phyloP scores from a whole-genome alignment of 2,797 vertebrate genomes.

The Ispidina picta region DNA sequence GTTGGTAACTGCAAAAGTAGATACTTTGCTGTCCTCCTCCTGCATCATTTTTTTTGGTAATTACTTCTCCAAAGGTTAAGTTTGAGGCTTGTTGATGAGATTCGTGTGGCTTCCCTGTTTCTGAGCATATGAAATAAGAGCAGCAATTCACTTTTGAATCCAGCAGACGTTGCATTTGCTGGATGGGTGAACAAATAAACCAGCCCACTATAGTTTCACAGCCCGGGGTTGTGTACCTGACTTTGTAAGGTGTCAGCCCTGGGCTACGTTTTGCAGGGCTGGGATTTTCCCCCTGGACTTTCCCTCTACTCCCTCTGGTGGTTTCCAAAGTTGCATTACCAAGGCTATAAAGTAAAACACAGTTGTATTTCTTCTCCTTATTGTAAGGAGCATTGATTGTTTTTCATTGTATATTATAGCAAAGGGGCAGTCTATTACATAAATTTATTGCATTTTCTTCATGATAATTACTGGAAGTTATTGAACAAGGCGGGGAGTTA shows the following conservation, averaged over 20 bases:
- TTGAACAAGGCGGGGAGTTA: slow-evolving; percentile 82
- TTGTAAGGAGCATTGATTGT: slow-evolving; percentile 82
- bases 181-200: slow-evolving; percentile 59
- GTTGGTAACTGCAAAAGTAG: slow-evolving; percentile 2
- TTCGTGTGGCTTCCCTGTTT: slow-evolving; percentile 25
- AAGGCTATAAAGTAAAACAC: slow-evolving; percentile 74
- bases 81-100: slow-evolving; percentile 48
- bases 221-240: neutral
- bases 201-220: neutral
- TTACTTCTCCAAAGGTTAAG: slow-evolving; percentile 55
- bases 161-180: slow-evolving; percentile 1
- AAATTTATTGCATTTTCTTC: slow-evolving; percentile 82
- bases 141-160: neutral
- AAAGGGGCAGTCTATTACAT: slow-evolving; percentile 80
- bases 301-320: slow-evolving; percentile 78
- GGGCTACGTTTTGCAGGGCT: slow-evolving; percentile 43
- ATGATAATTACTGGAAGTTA: slow-evolving; percentile 85
- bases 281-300: slow-evolving; percentile 70
- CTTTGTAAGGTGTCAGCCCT: slow-evolving; percentile 58
- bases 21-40: slow-evolving; percentile 11
- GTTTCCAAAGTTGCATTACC: slow-evolving; percentile 68
- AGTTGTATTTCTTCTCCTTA: slow-evolving; percentile 80
- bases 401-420: slow-evolving; percentile 82
- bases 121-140: slow-evolving; percentile 16
- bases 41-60: slow-evolving; percentile 5